phyloP scores from a whole-genome alignment of 2,888 invertebrate genomes.

The Neoitamus cyanurus region DNA sequence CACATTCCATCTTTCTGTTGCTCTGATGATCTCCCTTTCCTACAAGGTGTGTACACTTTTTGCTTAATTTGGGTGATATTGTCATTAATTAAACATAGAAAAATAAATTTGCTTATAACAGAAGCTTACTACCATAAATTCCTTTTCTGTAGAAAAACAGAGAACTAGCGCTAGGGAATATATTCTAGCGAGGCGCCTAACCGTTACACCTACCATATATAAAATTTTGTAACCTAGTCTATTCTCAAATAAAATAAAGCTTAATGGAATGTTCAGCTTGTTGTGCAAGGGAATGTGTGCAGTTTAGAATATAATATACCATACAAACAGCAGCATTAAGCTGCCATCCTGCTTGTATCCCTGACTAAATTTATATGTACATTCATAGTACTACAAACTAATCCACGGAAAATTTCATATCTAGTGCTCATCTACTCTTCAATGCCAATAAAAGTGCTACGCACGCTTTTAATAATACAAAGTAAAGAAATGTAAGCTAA shows the following conservation, averaged over 20 bases:
- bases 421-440: background rate
- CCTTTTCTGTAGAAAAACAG: background rate
- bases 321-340: background rate
- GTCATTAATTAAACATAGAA: background rate
- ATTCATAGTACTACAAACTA: background rate
- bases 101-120: background rate
- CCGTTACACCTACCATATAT: background rate
- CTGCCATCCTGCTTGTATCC: background rate
- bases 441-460: background rate
- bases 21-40: constrained; percentile 51
- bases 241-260: background rate
- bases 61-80: constrained; percentile 51
- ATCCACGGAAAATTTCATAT: background rate
- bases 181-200: too few species aligned
- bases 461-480: background rate
- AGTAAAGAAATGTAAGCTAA: constrained; percentile 65
- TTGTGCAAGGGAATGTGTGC: background rate
- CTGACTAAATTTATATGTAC: too few species aligned
- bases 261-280: background rate
- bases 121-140: background rate
- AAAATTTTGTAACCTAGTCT: background rate
- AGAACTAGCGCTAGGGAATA: background rate
- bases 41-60: constrained; percentile 56
- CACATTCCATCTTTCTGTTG: constrained; percentile 54
- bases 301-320: background rate